phyloP scores from a whole-genome alignment of 2,113 vertebrate species.

The Nymphicus hollandicus region DNA sequence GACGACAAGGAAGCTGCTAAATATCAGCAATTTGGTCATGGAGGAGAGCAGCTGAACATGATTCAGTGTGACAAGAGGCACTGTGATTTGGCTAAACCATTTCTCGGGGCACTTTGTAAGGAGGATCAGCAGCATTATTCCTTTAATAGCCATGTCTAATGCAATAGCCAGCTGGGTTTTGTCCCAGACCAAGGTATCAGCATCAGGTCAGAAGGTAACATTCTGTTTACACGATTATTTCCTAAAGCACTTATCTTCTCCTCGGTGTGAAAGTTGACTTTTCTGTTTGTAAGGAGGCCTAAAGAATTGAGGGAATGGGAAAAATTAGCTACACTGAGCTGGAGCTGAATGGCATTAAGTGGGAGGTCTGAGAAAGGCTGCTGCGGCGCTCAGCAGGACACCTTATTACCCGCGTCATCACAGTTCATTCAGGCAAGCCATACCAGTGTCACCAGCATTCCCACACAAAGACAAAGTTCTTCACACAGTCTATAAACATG shows the following conservation, averaged over 20 bases:
- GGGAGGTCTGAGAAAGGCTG: constrained; percentile 83
- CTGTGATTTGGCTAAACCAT: constrained; percentile 74
- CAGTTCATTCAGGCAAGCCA: constrained; percentile 89
- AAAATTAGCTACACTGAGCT: constrained; percentile 89
- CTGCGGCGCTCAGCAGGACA: constrained; percentile 70
- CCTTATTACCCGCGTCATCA: constrained; percentile 85
- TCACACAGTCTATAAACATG: constrained; percentile 94
- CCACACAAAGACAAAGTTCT: constrained; percentile 89
- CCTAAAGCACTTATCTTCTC: constrained; percentile 89
- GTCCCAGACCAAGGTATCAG: constrained; percentile 86
- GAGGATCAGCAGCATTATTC: constrained; percentile 82
- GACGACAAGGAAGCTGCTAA: background rate
- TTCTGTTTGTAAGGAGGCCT: constrained; percentile 78
- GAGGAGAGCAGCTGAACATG: constrained; percentile 57
- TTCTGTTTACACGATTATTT: constrained; percentile 92
- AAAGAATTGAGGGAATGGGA: constrained; percentile 83
- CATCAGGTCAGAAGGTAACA: constrained; percentile 94
- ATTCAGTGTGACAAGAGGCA: constrained; percentile 73
- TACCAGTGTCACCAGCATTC: constrained; percentile 87
- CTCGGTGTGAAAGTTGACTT: constrained; percentile 89
- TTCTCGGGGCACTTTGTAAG: constrained; percentile 71
- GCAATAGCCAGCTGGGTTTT: constrained; percentile 82
- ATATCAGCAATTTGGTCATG: constrained; percentile 51
- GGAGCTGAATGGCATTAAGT: constrained; percentile 85
- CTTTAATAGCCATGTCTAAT: constrained; percentile 93